A percentile compares a stretch with the other conserved stretches of the same genome.
phyloP scores from a whole-genome alignment of 2,888 invertebrate species.

The Noctuana brunneofusca region DNA sequence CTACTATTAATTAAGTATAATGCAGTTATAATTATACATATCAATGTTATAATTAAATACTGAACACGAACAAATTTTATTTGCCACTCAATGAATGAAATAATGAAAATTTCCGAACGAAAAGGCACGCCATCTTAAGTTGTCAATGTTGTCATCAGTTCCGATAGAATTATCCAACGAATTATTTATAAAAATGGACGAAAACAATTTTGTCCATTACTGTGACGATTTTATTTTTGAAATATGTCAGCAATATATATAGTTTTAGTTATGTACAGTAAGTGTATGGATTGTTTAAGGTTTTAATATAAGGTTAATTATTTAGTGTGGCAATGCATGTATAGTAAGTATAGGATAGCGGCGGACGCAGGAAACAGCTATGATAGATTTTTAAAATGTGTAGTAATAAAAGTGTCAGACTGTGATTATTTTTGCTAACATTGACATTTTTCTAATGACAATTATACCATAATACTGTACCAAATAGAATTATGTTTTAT shows the following conservation, averaged over 20 bases:
- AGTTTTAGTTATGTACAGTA: conserved; percentile 50
- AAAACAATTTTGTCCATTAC: not conserved
- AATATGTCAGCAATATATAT: conserved; percentile 33
- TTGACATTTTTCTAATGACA: conserved; percentile 82
- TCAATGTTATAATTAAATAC: not conserved
- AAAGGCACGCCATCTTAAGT: conserved; percentile 43
- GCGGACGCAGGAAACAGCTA: conserved; percentile 18
- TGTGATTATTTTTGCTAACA: conserved; percentile 83
- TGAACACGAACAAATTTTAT: not conserved
- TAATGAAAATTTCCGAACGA: not conserved
- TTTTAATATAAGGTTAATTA: conserved; percentile 40
- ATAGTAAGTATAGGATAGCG: conserved; percentile 33
- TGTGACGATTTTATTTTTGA: conserved; percentile 19
- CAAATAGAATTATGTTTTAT: conserved; percentile 54
- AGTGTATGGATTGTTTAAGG: conserved; percentile 42
- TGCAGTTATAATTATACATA: not conserved
- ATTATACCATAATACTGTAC: conserved; percentile 79
- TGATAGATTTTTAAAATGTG: conserved; percentile 35
- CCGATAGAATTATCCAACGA: no score
- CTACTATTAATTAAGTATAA: not conserved
- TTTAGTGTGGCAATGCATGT: conserved; percentile 43
- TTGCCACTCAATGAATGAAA: not conserved
- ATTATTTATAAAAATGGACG: conserved; percentile 20
- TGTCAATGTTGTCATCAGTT: conserved; percentile 28
- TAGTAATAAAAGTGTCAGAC: conserved; percentile 71